Conservation (phyloP, 2,113 vertebrate species). For the Gallinago paraguaiae region DNA sequence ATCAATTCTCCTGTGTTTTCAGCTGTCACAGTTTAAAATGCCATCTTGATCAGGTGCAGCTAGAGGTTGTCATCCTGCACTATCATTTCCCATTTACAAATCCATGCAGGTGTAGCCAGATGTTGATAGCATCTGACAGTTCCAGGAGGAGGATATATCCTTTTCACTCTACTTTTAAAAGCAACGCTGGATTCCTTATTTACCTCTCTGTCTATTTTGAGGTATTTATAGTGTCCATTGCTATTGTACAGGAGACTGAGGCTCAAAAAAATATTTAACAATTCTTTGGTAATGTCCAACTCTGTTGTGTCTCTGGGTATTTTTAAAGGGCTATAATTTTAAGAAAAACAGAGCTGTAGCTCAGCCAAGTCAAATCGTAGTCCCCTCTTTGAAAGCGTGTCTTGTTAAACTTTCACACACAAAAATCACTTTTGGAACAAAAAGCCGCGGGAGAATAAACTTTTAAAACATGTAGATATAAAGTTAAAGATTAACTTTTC, state of each 20-base stretch:
- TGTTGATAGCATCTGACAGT: not conserved
- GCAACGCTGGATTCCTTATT: not conserved
- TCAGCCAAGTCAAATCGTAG: not conserved
- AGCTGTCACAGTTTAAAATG: constrained; percentile 28
- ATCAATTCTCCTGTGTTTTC: constrained; percentile 24
- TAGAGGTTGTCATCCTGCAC: not conserved
- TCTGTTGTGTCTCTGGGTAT: not conserved
- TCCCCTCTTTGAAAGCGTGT: not conserved
- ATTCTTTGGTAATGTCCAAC: not conserved
- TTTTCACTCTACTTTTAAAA: not conserved
- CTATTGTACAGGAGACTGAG: not conserved
- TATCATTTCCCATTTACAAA: not conserved
- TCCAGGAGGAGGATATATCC: not conserved
- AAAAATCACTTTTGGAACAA: not conserved
- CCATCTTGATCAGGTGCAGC: not conserved
- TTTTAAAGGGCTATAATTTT: not conserved
- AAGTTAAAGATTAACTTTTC: constrained; percentile 38
- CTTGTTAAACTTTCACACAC: not conserved
- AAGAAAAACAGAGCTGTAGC: not conserved
- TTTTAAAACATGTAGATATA: not conserved
- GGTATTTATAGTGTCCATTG: not conserved
- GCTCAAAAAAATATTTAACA: not conserved
- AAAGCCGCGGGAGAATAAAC: not conserved
- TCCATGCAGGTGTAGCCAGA: not conserved
- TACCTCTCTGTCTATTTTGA: not conserved